Percentiles rank a stretch among this genome's conserved stretches.
phyloP scores from a whole-genome alignment of 2,113 vertebrate species.

The Menura novaehollandiae region DNA sequence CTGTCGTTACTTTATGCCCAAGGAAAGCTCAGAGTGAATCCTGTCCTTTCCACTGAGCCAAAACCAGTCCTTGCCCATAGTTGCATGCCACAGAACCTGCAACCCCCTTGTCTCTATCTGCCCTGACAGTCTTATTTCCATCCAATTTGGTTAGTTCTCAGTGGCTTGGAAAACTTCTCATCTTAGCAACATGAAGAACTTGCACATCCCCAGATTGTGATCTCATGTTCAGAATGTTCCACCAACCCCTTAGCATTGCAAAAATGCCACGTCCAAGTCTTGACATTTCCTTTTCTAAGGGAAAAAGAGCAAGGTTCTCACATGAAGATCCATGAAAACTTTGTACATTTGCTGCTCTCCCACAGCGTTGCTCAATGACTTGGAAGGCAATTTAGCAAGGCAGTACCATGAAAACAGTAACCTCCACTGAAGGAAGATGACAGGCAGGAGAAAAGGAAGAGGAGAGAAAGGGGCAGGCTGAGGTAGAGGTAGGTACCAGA shows the following conservation, averaged over 20 bases:
- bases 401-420: neutral
- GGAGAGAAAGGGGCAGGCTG: neutral
- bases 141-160: neutral
- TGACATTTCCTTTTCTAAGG: neutral
- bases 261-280: neutral
- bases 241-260: neutral
- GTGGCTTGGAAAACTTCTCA: neutral
- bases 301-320: neutral
- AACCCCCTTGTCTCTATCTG: neutral
- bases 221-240: neutral
- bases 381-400: neutral
- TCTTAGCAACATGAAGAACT: neutral
- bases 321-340: neutral
- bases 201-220: fast-evolving
- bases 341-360: neutral
- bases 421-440: neutral
- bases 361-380: neutral
- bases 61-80: neutral
- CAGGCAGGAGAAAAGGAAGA: neutral
- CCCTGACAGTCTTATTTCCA: neutral
- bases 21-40: neutral
- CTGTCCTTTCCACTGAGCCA: neutral
- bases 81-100: neutral
- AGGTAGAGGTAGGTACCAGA: neutral
- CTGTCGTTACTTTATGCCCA: neutral